Evolutionary conservation across 2,888 invertebrate species (phyloP).

Genomic region (Euspilapteryx auroguttella): DNA sequence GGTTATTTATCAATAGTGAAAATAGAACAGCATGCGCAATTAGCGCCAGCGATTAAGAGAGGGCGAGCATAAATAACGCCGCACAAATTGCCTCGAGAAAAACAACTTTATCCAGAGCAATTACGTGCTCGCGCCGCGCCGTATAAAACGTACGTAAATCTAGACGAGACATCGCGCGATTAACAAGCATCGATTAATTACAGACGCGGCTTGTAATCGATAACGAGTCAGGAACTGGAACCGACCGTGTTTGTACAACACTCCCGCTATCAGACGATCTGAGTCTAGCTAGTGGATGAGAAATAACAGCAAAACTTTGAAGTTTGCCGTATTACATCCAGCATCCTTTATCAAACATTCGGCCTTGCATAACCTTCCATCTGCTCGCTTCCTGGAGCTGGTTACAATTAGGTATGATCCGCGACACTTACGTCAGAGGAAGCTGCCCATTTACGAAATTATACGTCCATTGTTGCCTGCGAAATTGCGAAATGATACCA

Average conservation of each 20-base stretch:
- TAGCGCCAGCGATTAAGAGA: constrained; percentile 15
- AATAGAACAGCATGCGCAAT: constrained; percentile 15
- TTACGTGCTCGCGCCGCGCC: constrained; percentile 11
- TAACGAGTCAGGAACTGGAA: constrained; percentile 6
- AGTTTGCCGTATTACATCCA: no score
- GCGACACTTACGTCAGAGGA: no score
- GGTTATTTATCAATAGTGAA: constrained; percentile 12
- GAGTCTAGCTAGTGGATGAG: no score
- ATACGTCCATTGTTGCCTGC: no score
- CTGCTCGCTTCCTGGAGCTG: no score
- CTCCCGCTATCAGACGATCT: no score
- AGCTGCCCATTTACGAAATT: no score
- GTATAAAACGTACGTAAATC: constrained; percentile 9
- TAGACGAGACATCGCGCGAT: constrained; percentile 6
- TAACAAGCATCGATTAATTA: constrained; percentile 11
- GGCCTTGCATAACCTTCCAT: no score
- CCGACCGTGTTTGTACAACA: not conserved
- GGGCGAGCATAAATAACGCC: constrained; percentile 10
- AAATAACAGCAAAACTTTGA: no score
- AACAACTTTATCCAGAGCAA: constrained; percentile 21
- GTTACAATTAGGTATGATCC: no score
- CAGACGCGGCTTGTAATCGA: constrained; percentile 8
- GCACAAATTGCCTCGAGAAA: constrained; percentile 17
- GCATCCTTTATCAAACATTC: no score
- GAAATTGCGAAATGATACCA: no score